These are phyloP conservation scores for Periparus ater DNA, from an alignment of 2,797 vertebrate genomes.

Conservation along the genomic window DNA sequence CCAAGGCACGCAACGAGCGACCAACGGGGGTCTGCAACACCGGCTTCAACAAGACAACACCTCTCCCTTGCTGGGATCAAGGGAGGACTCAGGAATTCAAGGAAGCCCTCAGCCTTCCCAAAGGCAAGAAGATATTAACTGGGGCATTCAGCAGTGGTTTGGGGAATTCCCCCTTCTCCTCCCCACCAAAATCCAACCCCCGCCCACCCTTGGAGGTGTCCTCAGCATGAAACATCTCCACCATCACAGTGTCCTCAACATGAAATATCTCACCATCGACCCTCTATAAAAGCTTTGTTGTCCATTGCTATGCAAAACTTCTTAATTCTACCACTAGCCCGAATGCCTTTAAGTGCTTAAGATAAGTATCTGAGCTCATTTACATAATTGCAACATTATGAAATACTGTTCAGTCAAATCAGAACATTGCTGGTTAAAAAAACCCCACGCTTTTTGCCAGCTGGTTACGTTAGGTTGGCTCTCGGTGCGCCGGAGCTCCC, in stretches of 20 bases:
- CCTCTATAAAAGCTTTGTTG: background rate
- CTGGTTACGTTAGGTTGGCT: background rate
- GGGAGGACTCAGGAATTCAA: background rate
- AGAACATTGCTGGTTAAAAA: background rate
- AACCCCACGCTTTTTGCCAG: constrained; percentile 38
- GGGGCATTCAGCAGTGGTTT: background rate
- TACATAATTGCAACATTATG: constrained; percentile 60
- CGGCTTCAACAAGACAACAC: background rate
- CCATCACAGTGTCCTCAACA: background rate
- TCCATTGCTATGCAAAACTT: background rate
- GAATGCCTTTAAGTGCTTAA: constrained; percentile 27
- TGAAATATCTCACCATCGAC: background rate
- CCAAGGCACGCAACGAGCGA: background rate
- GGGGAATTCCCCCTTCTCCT: background rate
- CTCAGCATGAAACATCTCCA: background rate
- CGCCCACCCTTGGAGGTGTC: background rate
- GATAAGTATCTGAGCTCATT: constrained; percentile 54
- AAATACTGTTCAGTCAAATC: constrained; percentile 58
- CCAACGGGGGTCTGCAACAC: background rate
- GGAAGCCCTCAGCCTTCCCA: background rate
- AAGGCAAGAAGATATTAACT: background rate
- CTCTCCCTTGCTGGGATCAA: background rate
- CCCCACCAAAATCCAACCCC: background rate
- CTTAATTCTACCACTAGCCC: constrained; percentile 10
- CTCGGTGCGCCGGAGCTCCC: constrained; percentile 37